A percentile compares a stretch with the other conserved stretches of the same genome.
These are phyloP conservation scores for Leiothrix lutea DNA, from an alignment of 2,113 vertebrate species.

Conservation along the genomic window DNA sequence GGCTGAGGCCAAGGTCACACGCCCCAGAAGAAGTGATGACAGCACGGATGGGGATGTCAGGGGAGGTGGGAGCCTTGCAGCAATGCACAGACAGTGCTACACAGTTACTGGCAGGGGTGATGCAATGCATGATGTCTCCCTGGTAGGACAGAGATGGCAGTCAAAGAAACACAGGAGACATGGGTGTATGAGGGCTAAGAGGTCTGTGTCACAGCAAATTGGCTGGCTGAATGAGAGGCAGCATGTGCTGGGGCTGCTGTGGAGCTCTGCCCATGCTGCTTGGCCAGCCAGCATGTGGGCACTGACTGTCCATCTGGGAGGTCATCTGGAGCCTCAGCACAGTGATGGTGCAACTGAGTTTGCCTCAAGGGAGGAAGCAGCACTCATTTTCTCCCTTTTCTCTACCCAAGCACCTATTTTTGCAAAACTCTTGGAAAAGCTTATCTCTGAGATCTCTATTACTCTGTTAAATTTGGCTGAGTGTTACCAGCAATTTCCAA, in stretches of 20 bases:
- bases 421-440: not conserved
- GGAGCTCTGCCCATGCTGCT: not conserved
- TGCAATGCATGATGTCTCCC: not conserved
- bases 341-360: not conserved
- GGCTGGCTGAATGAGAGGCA: not conserved
- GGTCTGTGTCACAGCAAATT: not conserved
- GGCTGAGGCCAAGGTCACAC: slow-evolving; percentile 19
- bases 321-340: not conserved
- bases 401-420: not conserved
- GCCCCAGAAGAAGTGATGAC: not conserved
- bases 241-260: not conserved
- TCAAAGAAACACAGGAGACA: not conserved
- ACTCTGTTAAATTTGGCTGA: not conserved
- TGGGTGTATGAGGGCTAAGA: not conserved
- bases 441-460: not conserved
- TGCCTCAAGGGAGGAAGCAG: not conserved
- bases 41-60: not conserved
- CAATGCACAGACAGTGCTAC: not conserved
- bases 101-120: not conserved
- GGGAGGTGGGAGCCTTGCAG: not conserved
- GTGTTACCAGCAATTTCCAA: not conserved
- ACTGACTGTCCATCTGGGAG: not conserved
- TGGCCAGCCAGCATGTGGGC: not conserved
- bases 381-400: not conserved
- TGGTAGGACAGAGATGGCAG: not conserved